phyloP scores from a whole-genome alignment of 1,140 invertebrate species.

The Danaus melanippus region DNA sequence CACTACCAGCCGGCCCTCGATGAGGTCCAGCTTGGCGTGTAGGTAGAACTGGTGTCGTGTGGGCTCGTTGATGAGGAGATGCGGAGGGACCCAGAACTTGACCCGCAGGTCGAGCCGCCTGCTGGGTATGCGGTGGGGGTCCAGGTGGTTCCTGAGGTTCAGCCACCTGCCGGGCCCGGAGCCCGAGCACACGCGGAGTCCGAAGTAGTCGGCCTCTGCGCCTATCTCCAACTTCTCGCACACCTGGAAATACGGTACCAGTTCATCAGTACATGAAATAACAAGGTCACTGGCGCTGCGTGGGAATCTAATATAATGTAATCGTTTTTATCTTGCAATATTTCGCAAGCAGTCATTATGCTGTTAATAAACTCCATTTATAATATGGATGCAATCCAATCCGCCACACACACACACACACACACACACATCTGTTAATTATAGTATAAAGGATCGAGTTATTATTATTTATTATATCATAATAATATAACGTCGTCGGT shows the following conservation, averaged over 20 bases:
- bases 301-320: too few relatives aligned
- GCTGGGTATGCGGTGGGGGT: constrained; percentile 77
- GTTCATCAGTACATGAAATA: too few relatives aligned
- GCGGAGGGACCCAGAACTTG: constrained; percentile 94
- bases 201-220: constrained; percentile 91
- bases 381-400: too few relatives aligned
- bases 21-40: constrained; percentile 82
- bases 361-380: too few relatives aligned
- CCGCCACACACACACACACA: too few relatives aligned
- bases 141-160: constrained; percentile 87
- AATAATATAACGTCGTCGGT: too few relatives aligned
- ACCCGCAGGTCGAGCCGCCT: constrained; percentile 76
- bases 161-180: constrained; percentile 87
- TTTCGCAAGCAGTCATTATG: too few relatives aligned
- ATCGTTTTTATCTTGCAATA: too few relatives aligned
- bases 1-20: constrained; percentile 79
- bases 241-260: constrained; percentile 75
- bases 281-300: too few relatives aligned
- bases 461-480: too few relatives aligned
- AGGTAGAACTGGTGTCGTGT: constrained; percentile 89
- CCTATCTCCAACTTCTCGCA: constrained; percentile 86
- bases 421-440: too few relatives aligned
- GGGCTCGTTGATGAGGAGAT: constrained; percentile 86
- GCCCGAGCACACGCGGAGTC: constrained; percentile 77
- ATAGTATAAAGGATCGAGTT: too few relatives aligned